These are phyloP conservation scores for Atta cephalotes DNA, from an alignment of 1,140 invertebrate genomes.

Conservation along the genomic window DNA sequence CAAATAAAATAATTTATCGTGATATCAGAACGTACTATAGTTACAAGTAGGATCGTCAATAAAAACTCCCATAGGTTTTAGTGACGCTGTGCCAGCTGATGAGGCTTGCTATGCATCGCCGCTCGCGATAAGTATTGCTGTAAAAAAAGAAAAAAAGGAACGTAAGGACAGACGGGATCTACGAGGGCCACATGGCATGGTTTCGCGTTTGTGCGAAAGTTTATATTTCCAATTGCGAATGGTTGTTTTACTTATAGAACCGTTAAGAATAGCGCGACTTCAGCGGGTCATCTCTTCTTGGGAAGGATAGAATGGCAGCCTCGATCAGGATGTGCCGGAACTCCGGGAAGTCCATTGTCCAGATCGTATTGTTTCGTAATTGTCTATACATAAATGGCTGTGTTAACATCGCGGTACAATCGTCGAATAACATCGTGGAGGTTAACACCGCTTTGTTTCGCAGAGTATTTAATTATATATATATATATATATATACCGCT, in stretches of 20 bases:
- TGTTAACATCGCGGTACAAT: background rate
- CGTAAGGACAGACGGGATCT: background rate
- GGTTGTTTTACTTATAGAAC: background rate
- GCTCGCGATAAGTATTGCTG: constrained; percentile 1
- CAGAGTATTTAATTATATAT: no score
- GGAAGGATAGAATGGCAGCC: no score
- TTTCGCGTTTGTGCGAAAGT: background rate
- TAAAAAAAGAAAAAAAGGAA: background rate
- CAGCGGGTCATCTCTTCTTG: background rate
- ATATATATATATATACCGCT: no score
- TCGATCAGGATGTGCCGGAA: background rate
- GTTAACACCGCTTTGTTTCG: background rate
- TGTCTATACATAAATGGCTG: background rate
- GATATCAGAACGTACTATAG: background rate
- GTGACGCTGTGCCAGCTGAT: background rate
- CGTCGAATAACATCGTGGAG: background rate
- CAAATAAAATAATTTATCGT: background rate
- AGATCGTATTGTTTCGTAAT: background rate
- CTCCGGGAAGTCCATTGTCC: background rate
- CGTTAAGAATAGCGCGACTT: background rate
- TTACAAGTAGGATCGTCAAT: background rate
- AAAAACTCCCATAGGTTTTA: background rate
- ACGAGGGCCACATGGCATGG: background rate
- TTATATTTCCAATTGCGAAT: constrained; percentile 5
- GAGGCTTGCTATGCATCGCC: constrained; percentile 20